Conservation (phyloP, 2,113 vertebrate genomes). For the Puntigrus tetrazona region DNA sequence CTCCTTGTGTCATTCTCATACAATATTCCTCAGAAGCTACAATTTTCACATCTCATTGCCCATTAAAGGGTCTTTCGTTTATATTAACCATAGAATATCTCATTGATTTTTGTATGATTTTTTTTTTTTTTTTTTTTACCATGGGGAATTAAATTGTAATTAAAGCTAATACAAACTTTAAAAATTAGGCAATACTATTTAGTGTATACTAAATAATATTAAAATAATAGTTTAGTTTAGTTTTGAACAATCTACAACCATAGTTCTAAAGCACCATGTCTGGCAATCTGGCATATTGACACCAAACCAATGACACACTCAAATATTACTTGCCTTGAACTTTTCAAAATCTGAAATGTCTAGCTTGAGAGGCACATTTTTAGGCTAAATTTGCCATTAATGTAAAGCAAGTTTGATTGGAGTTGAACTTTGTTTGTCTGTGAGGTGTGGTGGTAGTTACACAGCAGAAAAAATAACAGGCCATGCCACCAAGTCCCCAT, state of each 20-base stretch:
- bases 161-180: no score
- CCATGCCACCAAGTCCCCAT: neutral
- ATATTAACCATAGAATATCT: no score
- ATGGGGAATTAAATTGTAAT: no score
- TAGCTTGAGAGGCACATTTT: neutral
- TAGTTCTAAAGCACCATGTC: neutral
- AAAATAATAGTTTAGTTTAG: no score
- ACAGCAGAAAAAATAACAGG: constrained; percentile 30
- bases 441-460: constrained; percentile 28
- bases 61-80: no score
- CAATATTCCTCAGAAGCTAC: neutral
- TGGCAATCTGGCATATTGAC: constrained; percentile 2
- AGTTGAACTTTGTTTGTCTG: constrained; percentile 35
- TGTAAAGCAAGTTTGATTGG: constrained; percentile 27
- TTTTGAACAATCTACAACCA: neutral
- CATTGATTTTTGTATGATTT: no score
- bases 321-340: neutral
- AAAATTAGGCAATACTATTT: no score
- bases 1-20: no score
- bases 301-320: neutral
- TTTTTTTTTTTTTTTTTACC: no score
- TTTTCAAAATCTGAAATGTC: neutral
- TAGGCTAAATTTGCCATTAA: neutral
- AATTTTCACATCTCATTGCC: neutral
- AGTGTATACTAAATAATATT: no score